These are phyloP conservation scores for Panthera tigris DNA, from an alignment of 2,113 vertebrate genomes.

Conservation along the genomic window DNA sequence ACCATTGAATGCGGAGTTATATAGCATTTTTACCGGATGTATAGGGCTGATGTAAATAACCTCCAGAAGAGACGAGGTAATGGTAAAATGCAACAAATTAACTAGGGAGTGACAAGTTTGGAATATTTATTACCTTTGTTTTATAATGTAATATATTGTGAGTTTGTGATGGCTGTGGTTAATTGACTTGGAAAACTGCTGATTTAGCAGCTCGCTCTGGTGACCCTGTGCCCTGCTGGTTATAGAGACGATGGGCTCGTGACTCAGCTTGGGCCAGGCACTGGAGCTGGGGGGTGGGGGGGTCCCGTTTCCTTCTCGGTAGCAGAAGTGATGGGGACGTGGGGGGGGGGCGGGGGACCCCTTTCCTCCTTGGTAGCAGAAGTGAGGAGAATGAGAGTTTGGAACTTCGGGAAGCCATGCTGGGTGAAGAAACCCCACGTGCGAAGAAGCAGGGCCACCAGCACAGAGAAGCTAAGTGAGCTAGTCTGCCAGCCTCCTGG, in stretches of 20 bases:
- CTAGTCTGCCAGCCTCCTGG: background rate
- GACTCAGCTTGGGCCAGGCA: background rate
- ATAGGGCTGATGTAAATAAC: accelerated
- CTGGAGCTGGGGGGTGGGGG: accelerated
- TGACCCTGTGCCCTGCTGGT: background rate
- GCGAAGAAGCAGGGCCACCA: background rate
- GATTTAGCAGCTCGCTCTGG: background rate
- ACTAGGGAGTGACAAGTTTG: background rate
- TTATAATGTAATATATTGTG: background rate
- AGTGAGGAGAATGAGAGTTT: background rate
- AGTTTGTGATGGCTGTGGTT: background rate
- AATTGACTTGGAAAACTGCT: background rate
- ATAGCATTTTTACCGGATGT: accelerated
- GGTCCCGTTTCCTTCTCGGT: background rate
- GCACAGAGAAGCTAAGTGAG: too few species aligned
- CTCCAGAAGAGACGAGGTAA: background rate
- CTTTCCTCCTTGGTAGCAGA: background rate
- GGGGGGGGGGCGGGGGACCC: background rate
- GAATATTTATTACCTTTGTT: background rate
- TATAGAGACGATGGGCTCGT: accelerated
- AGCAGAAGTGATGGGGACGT: background rate
- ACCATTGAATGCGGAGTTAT: accelerated
- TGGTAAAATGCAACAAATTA: background rate
- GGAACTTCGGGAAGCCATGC: background rate
- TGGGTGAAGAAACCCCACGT: background rate